A percentile compares a stretch with the other conserved stretches of the same genome.
These are phyloP conservation scores for Ceratitis capitata DNA, from an alignment of 1,140 invertebrate genomes.

Conservation along the genomic window DNA sequence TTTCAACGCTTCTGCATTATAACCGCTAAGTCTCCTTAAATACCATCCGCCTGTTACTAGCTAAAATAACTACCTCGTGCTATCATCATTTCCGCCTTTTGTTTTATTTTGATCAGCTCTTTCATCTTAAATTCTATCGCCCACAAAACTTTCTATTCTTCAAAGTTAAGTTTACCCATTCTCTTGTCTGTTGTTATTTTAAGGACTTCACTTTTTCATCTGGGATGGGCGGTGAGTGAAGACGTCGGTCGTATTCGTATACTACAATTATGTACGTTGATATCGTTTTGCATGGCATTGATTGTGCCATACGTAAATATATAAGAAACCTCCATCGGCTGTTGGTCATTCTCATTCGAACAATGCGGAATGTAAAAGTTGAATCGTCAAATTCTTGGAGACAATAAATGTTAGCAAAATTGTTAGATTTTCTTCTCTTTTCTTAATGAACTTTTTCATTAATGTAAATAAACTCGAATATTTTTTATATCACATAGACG, in stretches of 20 bases:
- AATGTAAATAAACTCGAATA: too few species aligned
- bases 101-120: background rate
- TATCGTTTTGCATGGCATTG: background rate
- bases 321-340: background rate
- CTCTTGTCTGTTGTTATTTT: background rate
- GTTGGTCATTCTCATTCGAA: background rate
- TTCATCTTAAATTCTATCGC: background rate
- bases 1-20: background rate
- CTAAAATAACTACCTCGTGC: background rate
- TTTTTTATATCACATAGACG: too few species aligned
- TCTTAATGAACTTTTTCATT: too few species aligned
- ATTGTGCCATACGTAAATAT: background rate
- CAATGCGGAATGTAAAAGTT: background rate
- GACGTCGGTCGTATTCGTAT: background rate
- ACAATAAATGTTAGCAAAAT: background rate
- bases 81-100: background rate
- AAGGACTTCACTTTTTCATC: background rate
- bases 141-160: background rate
- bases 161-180: background rate
- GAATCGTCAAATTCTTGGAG: background rate
- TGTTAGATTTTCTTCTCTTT: too few species aligned
- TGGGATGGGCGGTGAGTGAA: background rate
- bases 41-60: background rate
- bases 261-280: background rate
- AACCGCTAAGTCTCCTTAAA: background rate